A percentile compares a stretch with the other conserved stretches of the same genome.
Conservation (phyloP, 1,140 invertebrate genomes). For the Caerostris extrusa region DNA sequence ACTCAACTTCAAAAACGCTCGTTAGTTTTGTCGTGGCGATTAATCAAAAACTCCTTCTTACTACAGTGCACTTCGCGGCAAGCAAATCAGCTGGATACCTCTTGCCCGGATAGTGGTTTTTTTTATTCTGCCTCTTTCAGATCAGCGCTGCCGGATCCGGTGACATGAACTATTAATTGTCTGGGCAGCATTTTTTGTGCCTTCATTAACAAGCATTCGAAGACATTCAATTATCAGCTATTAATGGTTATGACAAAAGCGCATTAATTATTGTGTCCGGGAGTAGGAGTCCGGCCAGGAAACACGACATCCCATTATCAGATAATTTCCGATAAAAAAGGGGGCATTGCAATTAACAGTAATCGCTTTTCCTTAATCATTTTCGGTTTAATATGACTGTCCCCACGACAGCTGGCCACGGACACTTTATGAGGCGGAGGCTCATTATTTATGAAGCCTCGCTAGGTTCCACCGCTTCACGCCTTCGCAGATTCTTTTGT, state of each 20-base stretch:
- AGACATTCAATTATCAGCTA: slow-evolving; percentile 69
- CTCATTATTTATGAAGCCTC: not conserved
- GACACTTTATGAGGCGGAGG: not conserved
- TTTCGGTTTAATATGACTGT: slow-evolving; percentile 30
- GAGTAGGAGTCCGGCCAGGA: not conserved
- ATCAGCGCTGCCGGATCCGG: slow-evolving; percentile 25
- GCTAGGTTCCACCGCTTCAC: not conserved
- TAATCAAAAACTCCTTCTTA: slow-evolving; percentile 59
- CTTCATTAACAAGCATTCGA: slow-evolving; percentile 26
- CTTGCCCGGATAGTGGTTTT: not conserved
- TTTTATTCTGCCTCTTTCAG: not conserved
- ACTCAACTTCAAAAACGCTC: slow-evolving; percentile 47
- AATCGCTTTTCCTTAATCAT: slow-evolving; percentile 36
- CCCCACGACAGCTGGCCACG: not conserved
- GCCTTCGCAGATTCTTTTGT: not conserved
- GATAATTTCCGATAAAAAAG: not conserved
- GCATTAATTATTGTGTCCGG: slow-evolving; percentile 61
- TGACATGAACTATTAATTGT: slow-evolving; percentile 64
- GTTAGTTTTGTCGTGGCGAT: slow-evolving; percentile 52
- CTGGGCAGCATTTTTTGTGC: not conserved
- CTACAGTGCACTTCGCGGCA: not conserved
- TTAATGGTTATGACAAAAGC: slow-evolving; percentile 73
- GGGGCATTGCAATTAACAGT: slow-evolving; percentile 19
- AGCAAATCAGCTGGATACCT: slow-evolving; percentile 4
- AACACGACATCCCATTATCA: not conserved